phyloP scores from a whole-genome alignment of 1,140 invertebrate genomes.

The Caligus rogercresseyi region DNA sequence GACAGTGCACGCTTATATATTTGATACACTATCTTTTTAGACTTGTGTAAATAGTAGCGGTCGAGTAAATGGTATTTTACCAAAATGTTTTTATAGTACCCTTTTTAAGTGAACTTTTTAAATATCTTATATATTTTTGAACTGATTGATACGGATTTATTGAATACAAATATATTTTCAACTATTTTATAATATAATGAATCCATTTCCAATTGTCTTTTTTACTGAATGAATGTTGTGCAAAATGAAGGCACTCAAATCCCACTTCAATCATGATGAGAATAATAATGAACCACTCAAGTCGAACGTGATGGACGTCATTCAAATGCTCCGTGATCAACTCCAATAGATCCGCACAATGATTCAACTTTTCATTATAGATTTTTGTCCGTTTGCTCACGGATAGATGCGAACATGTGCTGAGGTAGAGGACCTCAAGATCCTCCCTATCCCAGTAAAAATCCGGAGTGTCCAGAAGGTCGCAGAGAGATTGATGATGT shows the following conservation, averaged over 20 bases:
- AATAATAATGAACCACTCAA: conserved; percentile 92
- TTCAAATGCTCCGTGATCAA: conserved; percentile 66
- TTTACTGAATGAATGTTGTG: conserved; percentile 34
- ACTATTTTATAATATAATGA: no score
- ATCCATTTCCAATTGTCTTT: no score
- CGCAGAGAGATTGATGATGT: conserved; percentile 81
- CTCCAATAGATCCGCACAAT: conserved; percentile 75
- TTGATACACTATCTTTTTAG: no score
- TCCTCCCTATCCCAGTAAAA: conserved; percentile 91
- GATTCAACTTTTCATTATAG: conserved; percentile 79
- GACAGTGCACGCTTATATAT: no score
- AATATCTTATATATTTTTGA: no score
- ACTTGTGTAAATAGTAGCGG: no score
- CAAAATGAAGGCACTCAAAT: conserved; percentile 66
- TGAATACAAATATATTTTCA: no score
- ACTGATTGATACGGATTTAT: no score
- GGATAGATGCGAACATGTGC: conserved; percentile 60
- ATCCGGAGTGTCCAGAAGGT: conserved; percentile 80
- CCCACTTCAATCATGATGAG: conserved; percentile 84
- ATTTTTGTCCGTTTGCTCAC: conserved; percentile 63
- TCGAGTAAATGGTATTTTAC: no score
- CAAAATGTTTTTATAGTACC: no score
- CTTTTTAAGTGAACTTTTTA: no score
- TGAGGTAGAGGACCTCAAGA: conserved; percentile 59
- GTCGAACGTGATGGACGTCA: conserved; percentile 67